These are phyloP conservation scores for Rhynchonycteris naso DNA, from an alignment of 2,797 vertebrate genomes.

Conservation along the genomic window DNA sequence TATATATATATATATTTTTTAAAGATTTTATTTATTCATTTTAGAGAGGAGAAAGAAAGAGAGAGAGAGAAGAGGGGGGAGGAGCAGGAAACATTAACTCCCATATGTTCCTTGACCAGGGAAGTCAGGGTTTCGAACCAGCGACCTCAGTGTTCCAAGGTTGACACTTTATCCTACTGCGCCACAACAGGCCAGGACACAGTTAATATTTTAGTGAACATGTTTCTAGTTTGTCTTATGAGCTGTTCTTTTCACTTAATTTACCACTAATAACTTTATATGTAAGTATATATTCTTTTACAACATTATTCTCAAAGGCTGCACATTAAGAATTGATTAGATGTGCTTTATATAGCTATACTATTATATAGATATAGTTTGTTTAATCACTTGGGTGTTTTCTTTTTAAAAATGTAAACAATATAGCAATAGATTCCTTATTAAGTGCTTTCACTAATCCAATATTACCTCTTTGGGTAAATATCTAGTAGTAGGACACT, in stretches of 20 bases:
- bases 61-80: too few relatives aligned
- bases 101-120: too few relatives aligned
- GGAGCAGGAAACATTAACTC: too few relatives aligned
- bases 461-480: constrained; percentile 28
- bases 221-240: not conserved
- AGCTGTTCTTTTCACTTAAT: not conserved
- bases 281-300: not conserved
- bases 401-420: not conserved
- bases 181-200: too few relatives aligned
- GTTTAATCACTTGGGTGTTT: not conserved
- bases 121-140: too few relatives aligned
- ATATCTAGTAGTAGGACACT: not conserved
- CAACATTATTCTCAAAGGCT: constrained; percentile 7
- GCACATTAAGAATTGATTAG: not conserved
- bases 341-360: not conserved
- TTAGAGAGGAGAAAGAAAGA: too few relatives aligned
- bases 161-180: too few relatives aligned
- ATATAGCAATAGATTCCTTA: not conserved
- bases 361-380: not conserved
- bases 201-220: constrained; percentile 36
- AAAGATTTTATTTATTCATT: too few relatives aligned
- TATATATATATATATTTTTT: too few relatives aligned
- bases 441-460: constrained; percentile 48
- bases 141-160: too few relatives aligned
- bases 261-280: not conserved